These are phyloP conservation scores for Hipparchia sbordonii DNA, from an alignment of 2,888 invertebrate genomes.

Conservation along the genomic window DNA sequence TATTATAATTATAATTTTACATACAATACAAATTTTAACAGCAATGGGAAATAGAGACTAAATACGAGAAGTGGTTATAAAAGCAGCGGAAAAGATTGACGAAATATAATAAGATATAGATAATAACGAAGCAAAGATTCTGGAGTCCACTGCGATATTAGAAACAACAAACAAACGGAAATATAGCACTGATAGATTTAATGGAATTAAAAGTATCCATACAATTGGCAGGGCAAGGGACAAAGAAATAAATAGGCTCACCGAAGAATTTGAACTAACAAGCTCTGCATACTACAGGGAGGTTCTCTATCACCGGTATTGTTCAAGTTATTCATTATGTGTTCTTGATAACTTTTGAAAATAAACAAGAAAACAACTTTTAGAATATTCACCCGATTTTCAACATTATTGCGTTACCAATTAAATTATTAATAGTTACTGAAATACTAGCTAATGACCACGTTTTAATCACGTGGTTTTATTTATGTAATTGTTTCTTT, in stretches of 20 bases:
- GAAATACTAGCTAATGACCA: neutral
- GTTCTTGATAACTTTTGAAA: neutral
- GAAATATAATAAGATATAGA: constrained; percentile 30
- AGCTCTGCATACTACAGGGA: neutral
- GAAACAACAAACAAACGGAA: neutral
- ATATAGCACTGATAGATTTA: neutral
- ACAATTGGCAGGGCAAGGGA: neutral
- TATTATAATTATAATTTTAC: constrained; percentile 39
- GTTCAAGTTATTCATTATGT: neutral
- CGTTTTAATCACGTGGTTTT: too few relatives aligned
- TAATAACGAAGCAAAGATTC: constrained; percentile 32
- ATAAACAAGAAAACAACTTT: neutral
- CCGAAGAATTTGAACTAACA: neutral
- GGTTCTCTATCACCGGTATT: neutral
- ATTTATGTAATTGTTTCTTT: too few relatives aligned
- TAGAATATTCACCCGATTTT: neutral
- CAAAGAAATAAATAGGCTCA: too few relatives aligned
- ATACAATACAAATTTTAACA: constrained; percentile 31
- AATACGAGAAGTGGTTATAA: constrained; percentile 22
- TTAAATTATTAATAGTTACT: neutral
- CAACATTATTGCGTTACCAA: neutral
- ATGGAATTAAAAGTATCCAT: neutral
- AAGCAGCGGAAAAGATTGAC: constrained; percentile 28
- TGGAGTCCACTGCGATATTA: constrained; percentile 29
- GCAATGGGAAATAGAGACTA: constrained; percentile 35